Percentiles rank a stretch among this genome's conserved stretches.
Evolutionary conservation across 2,797 vertebrate species (phyloP).

Genomic region (Coranthus polyacanthus): DNA sequence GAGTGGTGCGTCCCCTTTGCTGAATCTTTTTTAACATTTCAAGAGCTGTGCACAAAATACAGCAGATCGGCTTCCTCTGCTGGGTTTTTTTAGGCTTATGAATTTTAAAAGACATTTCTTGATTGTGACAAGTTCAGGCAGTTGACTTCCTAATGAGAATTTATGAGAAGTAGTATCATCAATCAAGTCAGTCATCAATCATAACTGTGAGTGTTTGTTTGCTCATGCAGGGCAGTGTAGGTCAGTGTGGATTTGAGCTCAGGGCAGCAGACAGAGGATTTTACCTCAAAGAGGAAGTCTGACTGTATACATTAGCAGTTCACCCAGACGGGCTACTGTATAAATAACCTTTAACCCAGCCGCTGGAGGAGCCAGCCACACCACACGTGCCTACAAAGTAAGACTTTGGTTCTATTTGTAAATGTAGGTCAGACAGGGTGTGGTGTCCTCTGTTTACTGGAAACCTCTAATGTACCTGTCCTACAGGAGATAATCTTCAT

Average conservation of each 20-base stretch:
- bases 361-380: conserved; percentile 41
- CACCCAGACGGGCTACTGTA: conserved; percentile 74
- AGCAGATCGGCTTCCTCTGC: conserved; percentile 4
- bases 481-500: conserved; percentile 66
- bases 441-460: conserved; percentile 72
- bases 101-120: too few relatives aligned
- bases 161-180: not conserved
- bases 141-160: not conserved
- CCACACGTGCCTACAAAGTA: conserved; percentile 73
- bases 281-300: conserved; percentile 66
- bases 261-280: conserved; percentile 67
- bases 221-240: not conserved
- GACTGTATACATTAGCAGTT: conserved; percentile 44
- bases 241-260: conserved; percentile 26
- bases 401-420: conserved; percentile 74
- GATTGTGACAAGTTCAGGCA: not conserved
- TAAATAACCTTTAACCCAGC: conserved; percentile 74
- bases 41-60: not conserved
- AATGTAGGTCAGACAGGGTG: conserved; percentile 82
- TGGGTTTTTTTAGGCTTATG: not conserved
- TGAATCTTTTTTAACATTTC: conserved; percentile 1
- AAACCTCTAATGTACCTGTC: conserved; percentile 69
- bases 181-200: not conserved
- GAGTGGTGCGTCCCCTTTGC: not conserved
- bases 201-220: not conserved